These are phyloP conservation scores for Albula glossodonta DNA, from an alignment of 2,113 vertebrate genomes.

Conservation along the genomic window DNA sequence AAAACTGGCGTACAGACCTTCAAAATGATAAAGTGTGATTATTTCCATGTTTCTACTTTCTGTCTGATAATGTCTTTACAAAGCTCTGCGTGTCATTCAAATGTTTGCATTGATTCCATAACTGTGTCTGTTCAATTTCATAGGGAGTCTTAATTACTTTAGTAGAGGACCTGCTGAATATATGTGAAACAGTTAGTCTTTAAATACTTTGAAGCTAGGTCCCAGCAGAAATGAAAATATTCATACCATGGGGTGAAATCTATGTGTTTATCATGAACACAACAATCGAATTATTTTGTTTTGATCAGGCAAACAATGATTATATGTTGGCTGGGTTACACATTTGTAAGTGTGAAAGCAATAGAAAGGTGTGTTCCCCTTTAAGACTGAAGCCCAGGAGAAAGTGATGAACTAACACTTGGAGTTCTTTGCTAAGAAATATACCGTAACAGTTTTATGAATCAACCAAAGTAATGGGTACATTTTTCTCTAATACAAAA, in stretches of 20 bases:
- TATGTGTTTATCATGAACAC: background rate
- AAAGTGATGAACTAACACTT: background rate
- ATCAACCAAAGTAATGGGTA: background rate
- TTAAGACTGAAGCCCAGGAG: background rate
- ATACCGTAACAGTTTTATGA: no score
- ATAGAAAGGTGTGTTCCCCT: background rate
- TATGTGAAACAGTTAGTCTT: background rate
- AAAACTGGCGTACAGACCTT: no score
- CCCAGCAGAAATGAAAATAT: background rate
- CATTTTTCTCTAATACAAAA: background rate
- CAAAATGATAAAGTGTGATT: no score
- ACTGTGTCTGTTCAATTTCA: no score
- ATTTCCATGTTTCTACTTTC: no score
- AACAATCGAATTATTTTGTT: background rate
- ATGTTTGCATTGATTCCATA: no score
- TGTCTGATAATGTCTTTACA: no score
- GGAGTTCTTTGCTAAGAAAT: background rate
- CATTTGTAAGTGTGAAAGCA: background rate
- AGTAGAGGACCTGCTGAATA: background rate
- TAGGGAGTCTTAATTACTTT: background rate
- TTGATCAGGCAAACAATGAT: background rate
- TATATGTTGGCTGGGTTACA: background rate
- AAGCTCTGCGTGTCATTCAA: no score
- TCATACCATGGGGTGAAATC: background rate
- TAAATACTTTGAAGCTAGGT: no score